Evolutionary conservation across 2,113 vertebrate genomes (phyloP).

Genomic region (Helogale parvula): DNA sequence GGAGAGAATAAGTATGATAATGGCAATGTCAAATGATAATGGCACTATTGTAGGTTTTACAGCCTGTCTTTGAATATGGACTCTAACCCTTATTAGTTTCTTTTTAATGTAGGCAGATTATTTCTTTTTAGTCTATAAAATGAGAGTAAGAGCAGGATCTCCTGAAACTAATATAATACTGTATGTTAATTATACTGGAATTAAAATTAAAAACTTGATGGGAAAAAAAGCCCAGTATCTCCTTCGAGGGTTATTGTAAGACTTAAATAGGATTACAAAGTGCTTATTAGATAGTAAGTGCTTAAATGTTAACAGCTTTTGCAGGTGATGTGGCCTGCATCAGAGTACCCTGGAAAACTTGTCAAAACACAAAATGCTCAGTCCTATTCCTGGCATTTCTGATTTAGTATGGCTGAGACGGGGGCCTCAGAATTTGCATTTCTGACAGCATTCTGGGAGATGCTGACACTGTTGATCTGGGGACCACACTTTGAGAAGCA

Average conservation of each 20-base stretch:
- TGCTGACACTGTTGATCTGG: background rate
- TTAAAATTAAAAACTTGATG: background rate
- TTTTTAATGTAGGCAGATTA: background rate
- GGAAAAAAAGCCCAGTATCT: background rate
- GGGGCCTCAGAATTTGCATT: background rate
- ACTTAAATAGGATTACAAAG: constrained; percentile 20
- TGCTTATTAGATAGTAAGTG: background rate
- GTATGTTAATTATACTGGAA: background rate
- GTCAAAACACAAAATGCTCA: background rate
- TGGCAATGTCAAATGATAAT: background rate
- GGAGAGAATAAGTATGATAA: background rate
- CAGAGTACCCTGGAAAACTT: background rate
- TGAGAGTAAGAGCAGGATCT: background rate
- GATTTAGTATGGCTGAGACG: background rate
- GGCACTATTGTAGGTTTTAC: background rate
- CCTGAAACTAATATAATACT: background rate
- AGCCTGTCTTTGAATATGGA: background rate
- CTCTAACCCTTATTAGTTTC: background rate
- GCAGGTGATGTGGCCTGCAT: background rate
- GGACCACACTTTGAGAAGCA: background rate
- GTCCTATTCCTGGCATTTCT: background rate
- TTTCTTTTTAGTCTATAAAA: background rate
- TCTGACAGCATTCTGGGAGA: background rate
- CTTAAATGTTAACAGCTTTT: background rate
- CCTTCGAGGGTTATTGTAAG: background rate